Evolutionary conservation across 2,113 vertebrate species (phyloP).

Genomic region (Atlantisia rogersi): DNA sequence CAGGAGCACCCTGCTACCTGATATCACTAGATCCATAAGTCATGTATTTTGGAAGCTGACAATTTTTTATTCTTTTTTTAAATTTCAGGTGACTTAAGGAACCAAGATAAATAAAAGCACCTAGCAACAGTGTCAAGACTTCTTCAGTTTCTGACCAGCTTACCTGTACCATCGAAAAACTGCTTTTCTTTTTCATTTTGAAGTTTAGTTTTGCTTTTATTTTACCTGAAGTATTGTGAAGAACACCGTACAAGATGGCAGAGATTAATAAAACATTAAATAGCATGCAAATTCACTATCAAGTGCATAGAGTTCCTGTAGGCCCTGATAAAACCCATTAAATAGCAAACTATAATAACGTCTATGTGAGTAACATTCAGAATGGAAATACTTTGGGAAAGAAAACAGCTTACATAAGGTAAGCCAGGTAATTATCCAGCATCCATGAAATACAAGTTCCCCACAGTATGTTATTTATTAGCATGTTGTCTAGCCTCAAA

Average conservation of each 20-base stretch:
- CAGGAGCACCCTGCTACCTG: background rate
- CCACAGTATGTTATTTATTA: background rate
- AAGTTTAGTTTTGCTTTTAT: background rate
- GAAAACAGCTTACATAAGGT: background rate
- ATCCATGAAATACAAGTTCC: background rate
- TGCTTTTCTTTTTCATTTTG: background rate
- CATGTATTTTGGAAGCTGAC: background rate
- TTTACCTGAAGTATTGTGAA: background rate
- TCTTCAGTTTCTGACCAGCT: background rate
- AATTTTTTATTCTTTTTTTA: background rate
- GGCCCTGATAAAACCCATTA: background rate
- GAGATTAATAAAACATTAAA: background rate
- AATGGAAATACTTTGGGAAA: background rate
- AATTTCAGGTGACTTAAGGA: background rate
- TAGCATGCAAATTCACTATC: background rate
- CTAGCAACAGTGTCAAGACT: background rate
- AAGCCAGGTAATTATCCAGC: conserved; percentile 7
- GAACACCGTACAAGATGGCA: background rate
- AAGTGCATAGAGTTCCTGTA: background rate
- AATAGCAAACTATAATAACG: background rate
- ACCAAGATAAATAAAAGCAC: background rate
- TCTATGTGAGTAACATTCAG: background rate
- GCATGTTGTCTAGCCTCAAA: background rate
- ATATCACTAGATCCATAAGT: background rate
- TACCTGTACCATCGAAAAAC: background rate